Evolutionary conservation across 2,888 invertebrate species (phyloP).

Genomic region (Dolichomitus sp.): DNA sequence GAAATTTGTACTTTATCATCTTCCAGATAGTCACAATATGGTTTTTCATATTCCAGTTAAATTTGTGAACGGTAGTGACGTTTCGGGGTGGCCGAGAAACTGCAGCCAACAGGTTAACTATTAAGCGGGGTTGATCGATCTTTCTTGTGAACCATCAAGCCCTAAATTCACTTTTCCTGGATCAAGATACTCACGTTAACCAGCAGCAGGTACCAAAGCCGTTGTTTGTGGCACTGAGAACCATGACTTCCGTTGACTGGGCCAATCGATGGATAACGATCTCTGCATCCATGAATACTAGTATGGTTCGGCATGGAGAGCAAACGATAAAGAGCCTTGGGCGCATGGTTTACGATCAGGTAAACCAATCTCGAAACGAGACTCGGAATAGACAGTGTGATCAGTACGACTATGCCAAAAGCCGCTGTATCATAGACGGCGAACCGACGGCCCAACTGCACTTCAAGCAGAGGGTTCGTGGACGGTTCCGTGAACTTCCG

Average conservation of each 20-base stretch:
- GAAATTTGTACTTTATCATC: no score
- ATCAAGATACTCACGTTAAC: conserved; percentile 50
- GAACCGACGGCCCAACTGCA: conserved; percentile 3
- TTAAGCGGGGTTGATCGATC: not conserved
- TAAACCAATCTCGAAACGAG: conserved; percentile 19
- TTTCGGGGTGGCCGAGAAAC: not conserved
- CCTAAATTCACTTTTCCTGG: not conserved
- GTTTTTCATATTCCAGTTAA: conserved; percentile 14
- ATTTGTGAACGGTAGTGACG: conserved; percentile 8
- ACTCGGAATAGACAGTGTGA: conserved; percentile 32
- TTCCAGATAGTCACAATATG: no score
- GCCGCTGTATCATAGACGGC: conserved; percentile 22
- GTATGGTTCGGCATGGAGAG: conserved; percentile 1
- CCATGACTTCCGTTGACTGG: conserved; percentile 31
- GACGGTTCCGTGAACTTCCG: conserved; percentile 60
- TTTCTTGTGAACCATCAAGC: not conserved
- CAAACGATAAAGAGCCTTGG: not conserved
- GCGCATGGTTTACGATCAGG: conserved; percentile 27
- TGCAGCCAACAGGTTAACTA: not conserved
- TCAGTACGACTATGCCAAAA: conserved; percentile 4
- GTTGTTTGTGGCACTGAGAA: conserved; percentile 25
- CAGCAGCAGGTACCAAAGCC: conserved; percentile 58
- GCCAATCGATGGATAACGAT: conserved; percentile 12
- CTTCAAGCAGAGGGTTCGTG: conserved; percentile 28
- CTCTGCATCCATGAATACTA: conserved; percentile 36